These are phyloP conservation scores for Archivesica marissinica DNA, from an alignment of 1,140 invertebrate genomes.

Conservation along the genomic window DNA sequence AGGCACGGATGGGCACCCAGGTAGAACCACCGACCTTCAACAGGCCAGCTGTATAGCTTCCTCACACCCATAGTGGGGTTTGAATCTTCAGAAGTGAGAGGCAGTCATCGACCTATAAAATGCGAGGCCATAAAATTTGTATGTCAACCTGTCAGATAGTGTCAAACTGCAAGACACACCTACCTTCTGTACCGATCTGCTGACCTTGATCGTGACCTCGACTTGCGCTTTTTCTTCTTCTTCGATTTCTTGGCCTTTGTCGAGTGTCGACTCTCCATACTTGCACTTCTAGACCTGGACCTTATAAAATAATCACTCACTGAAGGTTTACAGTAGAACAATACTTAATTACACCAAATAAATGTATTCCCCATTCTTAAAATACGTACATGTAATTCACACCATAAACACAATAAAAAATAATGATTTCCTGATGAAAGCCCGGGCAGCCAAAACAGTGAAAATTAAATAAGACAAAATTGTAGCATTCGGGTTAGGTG, in stretches of 20 bases:
- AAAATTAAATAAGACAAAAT: not conserved
- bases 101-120: not conserved
- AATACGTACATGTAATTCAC: not conserved
- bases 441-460: not conserved
- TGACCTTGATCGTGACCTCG: constrained; percentile 51
- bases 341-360: not conserved
- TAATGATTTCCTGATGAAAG: not conserved
- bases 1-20: no score
- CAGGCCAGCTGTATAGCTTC: no score
- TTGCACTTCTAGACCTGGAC: constrained; percentile 30
- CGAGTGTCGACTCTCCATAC: constrained; percentile 56
- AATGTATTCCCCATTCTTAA: not conserved
- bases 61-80: not conserved
- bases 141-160: not conserved
- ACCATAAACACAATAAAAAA: not conserved
- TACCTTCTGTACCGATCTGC: constrained; percentile 36
- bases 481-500: no score
- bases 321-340: not conserved
- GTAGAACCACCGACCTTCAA: no score
- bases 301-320: not conserved
- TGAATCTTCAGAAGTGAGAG: not conserved
- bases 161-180: not conserved
- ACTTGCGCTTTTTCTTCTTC: constrained; percentile 51
- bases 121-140: not conserved
- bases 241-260: constrained; percentile 58